Percentiles rank a stretch among this genome's conserved stretches.
Conservation (phyloP, 2,113 vertebrate species). For the Corythornis madagascariensis region DNA sequence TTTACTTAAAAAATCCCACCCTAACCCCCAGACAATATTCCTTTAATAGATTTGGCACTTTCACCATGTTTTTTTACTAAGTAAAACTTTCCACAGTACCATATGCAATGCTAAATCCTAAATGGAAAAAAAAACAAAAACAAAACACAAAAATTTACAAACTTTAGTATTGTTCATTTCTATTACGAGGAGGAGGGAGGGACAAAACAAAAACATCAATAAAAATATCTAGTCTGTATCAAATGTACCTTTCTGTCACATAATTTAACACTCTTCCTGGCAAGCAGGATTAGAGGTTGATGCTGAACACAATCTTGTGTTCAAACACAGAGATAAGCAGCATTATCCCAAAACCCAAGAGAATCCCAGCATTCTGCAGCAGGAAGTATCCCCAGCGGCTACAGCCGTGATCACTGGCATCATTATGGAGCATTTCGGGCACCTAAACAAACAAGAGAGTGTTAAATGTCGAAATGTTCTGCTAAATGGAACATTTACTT, state of each 20-base stretch:
- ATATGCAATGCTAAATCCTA: background rate
- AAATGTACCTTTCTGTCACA: slow-evolving; percentile 21
- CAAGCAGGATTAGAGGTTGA: slow-evolving; percentile 79
- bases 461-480: background rate
- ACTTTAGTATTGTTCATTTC: background rate
- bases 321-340: slow-evolving; percentile 95
- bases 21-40: background rate
- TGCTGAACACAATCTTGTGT: slow-evolving; percentile 90
- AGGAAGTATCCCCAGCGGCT: slow-evolving; percentile 96
- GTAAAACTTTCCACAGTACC: slow-evolving; percentile 1
- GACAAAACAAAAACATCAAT: background rate
- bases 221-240: slow-evolving; percentile 14
- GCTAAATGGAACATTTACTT: background rate
- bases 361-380: slow-evolving; percentile 95
- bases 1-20: background rate
- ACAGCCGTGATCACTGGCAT: slow-evolving; percentile 94
- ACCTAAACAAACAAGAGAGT: slow-evolving; percentile 76
- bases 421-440: slow-evolving; percentile 97
- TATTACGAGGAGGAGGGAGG: background rate
- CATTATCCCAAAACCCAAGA: slow-evolving; percentile 96
- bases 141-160: no score
- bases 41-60: slow-evolving; percentile 29
- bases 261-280: slow-evolving; percentile 29
- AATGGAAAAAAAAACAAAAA: background rate
- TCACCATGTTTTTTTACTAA: background rate